Conservation (phyloP, 2,797 vertebrate genomes). For the Aphelocoma californica region DNA sequence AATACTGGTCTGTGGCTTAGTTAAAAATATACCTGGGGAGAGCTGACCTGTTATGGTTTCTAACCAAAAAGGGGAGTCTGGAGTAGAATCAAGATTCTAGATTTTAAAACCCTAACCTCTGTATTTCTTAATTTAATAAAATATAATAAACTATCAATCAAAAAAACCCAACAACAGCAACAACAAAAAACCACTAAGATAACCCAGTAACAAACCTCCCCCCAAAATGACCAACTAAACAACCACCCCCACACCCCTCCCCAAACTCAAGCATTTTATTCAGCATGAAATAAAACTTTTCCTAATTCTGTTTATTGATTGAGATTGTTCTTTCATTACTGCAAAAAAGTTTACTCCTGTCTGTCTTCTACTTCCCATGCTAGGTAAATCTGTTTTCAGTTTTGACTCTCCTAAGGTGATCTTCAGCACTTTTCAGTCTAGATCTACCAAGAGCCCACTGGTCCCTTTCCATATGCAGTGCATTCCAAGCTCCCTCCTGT, state of each 20-base stretch:
- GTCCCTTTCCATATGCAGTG: neutral
- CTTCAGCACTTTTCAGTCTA: neutral
- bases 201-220: neutral
- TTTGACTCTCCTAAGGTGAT: neutral
- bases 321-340: neutral
- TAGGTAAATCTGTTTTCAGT: neutral
- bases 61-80: neutral
- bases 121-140: neutral
- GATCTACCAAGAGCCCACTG: neutral
- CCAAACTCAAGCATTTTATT: neutral
- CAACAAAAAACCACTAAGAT: neutral
- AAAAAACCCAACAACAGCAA: neutral
- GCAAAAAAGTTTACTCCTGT: neutral
- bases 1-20: neutral
- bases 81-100: neutral
- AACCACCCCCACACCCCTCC: neutral
- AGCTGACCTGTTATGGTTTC: neutral
- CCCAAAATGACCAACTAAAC: neutral
- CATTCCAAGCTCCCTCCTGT: neutral
- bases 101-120: neutral
- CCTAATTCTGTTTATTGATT: neutral
- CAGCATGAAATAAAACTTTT: rapidly evolving
- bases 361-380: neutral
- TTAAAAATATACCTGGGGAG: neutral
- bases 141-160: neutral